These are phyloP conservation scores for Drepana arcuata DNA, from an alignment of 1,140 invertebrate species.

Conservation along the genomic window DNA sequence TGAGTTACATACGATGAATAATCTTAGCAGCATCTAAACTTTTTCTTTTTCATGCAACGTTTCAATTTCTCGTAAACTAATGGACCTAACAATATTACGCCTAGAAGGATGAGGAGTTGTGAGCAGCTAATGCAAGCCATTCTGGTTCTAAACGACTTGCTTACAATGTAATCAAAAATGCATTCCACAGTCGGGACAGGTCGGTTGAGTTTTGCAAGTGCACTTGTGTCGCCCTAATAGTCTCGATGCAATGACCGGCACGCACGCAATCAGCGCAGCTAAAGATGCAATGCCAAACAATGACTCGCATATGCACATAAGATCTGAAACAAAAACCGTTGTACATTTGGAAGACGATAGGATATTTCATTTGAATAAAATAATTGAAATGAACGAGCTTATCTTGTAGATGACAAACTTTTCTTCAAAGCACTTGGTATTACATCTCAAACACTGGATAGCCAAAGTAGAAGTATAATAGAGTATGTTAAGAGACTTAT, in stretches of 20 bases:
- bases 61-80: slow-evolving; percentile 19
- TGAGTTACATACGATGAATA: no score
- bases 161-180: slow-evolving; percentile 1
- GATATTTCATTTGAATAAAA: slow-evolving; percentile 8
- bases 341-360: slow-evolving; percentile 20
- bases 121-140: slow-evolving; percentile 17
- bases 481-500: no score
- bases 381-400: slow-evolving; percentile 6
- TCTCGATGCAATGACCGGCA: no score
- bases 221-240: no score
- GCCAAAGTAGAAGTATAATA: no score
- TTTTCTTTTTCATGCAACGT: slow-evolving; percentile 6
- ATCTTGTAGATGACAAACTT: no score
- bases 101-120: slow-evolving; percentile 7
- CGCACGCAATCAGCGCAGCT: slow-evolving; percentile 2
- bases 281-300: slow-evolving; percentile 1
- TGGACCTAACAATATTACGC: slow-evolving; percentile 14
- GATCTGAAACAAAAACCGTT: slow-evolving; percentile 28
- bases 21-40: no score
- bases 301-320: slow-evolving; percentile 6
- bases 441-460: no score
- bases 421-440: no score
- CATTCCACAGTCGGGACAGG: no score
- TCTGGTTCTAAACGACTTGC: slow-evolving; percentile 6
- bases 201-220: no score